Evolutionary conservation across 2,113 vertebrate genomes (phyloP), one percentile per base, ranked within the genome.

Genomic region (Colinus virginianus): DNA sequence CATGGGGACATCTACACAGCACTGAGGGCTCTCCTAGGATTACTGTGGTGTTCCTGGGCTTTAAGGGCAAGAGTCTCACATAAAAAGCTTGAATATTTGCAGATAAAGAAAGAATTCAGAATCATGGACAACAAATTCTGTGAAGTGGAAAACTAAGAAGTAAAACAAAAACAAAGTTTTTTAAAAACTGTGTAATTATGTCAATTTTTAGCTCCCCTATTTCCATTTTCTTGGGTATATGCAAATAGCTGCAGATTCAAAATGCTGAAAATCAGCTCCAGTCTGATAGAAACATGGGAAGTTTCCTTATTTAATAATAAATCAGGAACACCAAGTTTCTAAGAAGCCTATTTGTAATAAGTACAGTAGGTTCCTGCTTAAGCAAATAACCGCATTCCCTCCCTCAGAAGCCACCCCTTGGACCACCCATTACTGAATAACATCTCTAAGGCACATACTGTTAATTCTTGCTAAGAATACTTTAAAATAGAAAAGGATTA

Each of bases 401-500:
- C 83, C 59, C 26, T 34, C 61, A 62, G 72, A 78, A 91, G 69
- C 30, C 62, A 71, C 38, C 17, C 49, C 6, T 79, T 78, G 26
- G 79, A 76, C 63, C 76, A 88, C 70, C 72, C 32, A 56, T 67
- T 72, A 79, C 66, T 92, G 86, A 91, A 51, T 51, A 95, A 59
- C 46, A 43, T 38, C 67, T 58, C 69, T 90, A 67, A 69, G 76
- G 91, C 74, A 90, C 1, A 8, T 48, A 76, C 45, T 84, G 84
- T 59, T 92, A 71, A 79, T 77, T 90, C 87, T 62, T 70, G 49
- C 63, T 78, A 70, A 75, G 81, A 93, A 76, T 63, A 78, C 32
- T 77, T 90, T 76, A 91, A 84, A 94, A 95, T 66, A 80, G 70
- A 80, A 93, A 85, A 87, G 14, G 22, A 92, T 90, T 92, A 91